Evolutionary conservation across 2,888 invertebrate species (phyloP), one percentile per base, ranked within the genome.

Genomic region (Acanthosepion pharaonis): DNA sequence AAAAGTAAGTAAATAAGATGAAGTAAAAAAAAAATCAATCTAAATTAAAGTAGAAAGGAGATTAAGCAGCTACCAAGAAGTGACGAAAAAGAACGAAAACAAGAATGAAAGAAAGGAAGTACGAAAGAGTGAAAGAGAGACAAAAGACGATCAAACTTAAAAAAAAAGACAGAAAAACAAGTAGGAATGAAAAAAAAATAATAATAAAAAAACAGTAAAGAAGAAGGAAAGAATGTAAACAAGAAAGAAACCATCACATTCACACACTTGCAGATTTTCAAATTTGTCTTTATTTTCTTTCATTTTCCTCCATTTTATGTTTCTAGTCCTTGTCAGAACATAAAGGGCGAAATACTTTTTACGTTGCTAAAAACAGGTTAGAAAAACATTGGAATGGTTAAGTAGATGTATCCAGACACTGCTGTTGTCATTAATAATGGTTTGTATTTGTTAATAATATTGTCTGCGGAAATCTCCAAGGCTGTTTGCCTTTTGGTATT

Each of bases 351-450:
- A 78, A 78, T 78, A 78, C 15, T 78, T n/a, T 78, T 1, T n/a
- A n/a, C 33, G 1, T 78, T 78, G 1, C 15, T n/a, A 78, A 78
- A 78, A 78, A 15, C 78, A n/a, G 78, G 28, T n/a, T 78, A 78
- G 78, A 78, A 78, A 78, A 78, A 78, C 78, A 78, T 78, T 78
- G 78, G 78, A 78, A 78, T 78, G 78, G 78, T n/a, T 78, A 78
- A 78, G n/a, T 78, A 78, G 78, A n/a, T n/a, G 15, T 78, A 33
- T 78, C 15, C n/a, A 15, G 78, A 78, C n/a, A 4, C n/a, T n/a
- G n/a, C 18, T n/a, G n/a, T 33, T 78, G n/a, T 78, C 78, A 78
- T 78, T 78, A n/a, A 78, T 59, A 59, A 59, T 59, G 59, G 59
- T 59, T 23, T 59, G 59, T 59, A n/a, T 78, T 78, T n/a, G 78